A percentile compares a stretch with the other conserved stretches of the same genome.
Evolutionary conservation across 2,888 invertebrate genomes (phyloP).

Genomic region (Epinotia bilunana): DNA sequence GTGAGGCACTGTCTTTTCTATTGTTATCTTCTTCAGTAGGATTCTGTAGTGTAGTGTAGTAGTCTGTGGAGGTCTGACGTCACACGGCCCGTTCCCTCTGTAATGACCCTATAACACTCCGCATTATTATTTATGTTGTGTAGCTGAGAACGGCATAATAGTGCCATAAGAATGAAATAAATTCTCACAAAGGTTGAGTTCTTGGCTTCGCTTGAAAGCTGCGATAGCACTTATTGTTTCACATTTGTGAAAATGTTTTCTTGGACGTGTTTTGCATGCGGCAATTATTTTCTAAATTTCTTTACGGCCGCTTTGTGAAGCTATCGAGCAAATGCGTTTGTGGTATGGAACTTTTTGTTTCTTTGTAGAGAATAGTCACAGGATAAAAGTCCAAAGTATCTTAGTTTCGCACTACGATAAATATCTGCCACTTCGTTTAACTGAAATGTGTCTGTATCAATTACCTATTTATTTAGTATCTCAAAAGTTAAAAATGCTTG

Average conservation of each 20-base stretch:
- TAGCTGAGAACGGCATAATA: slow-evolving; percentile 82
- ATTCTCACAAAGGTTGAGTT: slow-evolving; percentile 78
- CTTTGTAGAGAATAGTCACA: not conserved
- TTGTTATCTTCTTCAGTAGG: slow-evolving; percentile 24
- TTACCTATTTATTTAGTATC: not conserved
- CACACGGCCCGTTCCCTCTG: slow-evolving; percentile 73
- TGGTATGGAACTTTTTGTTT: slow-evolving; percentile 16
- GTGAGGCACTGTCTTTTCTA: not conserved
- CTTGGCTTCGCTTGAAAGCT: slow-evolving; percentile 75
- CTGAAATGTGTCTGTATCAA: not conserved
- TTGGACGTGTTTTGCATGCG: slow-evolving; percentile 66
- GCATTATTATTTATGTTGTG: slow-evolving; percentile 84
- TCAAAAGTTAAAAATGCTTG: not conserved
- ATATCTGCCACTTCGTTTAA: not conserved
- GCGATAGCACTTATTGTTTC: slow-evolving; percentile 78
- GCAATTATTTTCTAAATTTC: slow-evolving; percentile 55
- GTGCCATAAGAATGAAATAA: slow-evolving; percentile 83
- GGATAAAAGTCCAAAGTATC: not conserved
- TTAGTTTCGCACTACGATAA: not conserved
- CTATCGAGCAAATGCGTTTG: slow-evolving; percentile 15
- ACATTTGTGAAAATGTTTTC: slow-evolving; percentile 71
- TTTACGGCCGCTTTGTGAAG: slow-evolving; percentile 36
- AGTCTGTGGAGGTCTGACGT: slow-evolving; percentile 62
- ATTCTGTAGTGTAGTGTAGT: slow-evolving; percentile 22
- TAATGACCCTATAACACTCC: slow-evolving; percentile 82